A percentile compares a stretch with the other conserved stretches of the same genome.
Evolutionary conservation across 2,113 vertebrate genomes (phyloP).

Genomic region (Narcine bancroftii): DNA sequence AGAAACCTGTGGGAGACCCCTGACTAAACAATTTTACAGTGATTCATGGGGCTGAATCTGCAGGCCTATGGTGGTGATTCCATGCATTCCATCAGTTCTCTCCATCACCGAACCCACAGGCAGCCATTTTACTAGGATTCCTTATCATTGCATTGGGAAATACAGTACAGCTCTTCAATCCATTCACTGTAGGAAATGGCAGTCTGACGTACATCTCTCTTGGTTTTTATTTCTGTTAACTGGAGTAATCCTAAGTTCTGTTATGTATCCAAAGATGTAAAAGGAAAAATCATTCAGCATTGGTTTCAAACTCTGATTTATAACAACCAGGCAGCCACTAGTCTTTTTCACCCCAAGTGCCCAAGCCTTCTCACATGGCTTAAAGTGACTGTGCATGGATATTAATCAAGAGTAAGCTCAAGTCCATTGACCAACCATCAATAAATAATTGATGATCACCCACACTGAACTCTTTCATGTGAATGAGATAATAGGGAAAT

Average conservation of each 20-base stretch:
- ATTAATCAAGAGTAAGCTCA: background rate
- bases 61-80: too few relatives aligned
- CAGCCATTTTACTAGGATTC: background rate
- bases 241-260: background rate
- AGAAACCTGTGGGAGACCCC: background rate
- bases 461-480: too few relatives aligned
- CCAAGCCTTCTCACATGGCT: background rate
- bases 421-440: too few relatives aligned
- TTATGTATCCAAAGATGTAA: background rate
- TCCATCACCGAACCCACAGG: too few relatives aligned
- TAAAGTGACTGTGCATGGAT: background rate
- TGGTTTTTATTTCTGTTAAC: background rate
- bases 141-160: background rate
- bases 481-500: background rate
- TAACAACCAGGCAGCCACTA: too few relatives aligned
- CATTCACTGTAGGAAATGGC: too few relatives aligned
- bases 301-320: background rate
- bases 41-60: too few relatives aligned
- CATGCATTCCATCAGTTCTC: too few relatives aligned
- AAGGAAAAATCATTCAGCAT: background rate
- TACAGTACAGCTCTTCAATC: too few relatives aligned
- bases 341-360: too few relatives aligned
- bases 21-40: background rate
- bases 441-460: too few relatives aligned
- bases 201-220: background rate